A percentile compares a stretch with the other conserved stretches of the same genome.
Conservation (phyloP, 2,888 invertebrate species). For the Rotaria sp. region DNA sequence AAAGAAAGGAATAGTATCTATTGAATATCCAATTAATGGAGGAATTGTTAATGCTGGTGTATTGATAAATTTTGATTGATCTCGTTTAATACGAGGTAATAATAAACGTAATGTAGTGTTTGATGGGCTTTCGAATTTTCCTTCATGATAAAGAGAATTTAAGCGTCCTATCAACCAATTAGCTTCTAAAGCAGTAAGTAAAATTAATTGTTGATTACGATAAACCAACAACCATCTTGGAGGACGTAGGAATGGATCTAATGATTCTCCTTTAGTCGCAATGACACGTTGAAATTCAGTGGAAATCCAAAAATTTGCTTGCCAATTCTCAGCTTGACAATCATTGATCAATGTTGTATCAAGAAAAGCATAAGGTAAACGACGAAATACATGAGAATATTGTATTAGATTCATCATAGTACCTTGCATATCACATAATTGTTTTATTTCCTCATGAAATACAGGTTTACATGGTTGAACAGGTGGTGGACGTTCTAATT, state of each 20-base stretch:
- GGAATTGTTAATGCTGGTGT: too few species aligned
- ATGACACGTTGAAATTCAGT: neutral
- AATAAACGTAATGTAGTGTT: too few species aligned
- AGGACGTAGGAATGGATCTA: slow-evolving; percentile 5
- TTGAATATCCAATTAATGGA: too few species aligned
- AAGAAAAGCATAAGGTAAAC: neutral
- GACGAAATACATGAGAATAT: neutral
- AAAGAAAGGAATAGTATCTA: too few species aligned
- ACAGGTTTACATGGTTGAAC: neutral
- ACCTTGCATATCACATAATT: neutral
- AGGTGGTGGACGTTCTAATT: neutral
- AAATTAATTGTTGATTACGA: too few species aligned
- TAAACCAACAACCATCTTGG: neutral
- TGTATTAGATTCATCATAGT: neutral
- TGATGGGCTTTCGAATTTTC: too few species aligned
- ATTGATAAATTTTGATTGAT: too few species aligned
- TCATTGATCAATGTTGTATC: neutral
- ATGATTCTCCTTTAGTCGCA: slow-evolving; percentile 4
- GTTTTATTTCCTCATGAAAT: neutral
- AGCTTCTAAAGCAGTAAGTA: too few species aligned
- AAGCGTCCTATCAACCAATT: too few species aligned
- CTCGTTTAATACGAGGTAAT: too few species aligned
- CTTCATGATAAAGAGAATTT: too few species aligned
- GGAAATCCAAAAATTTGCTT: neutral
- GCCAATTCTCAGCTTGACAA: neutral